Evolutionary conservation across 2,888 invertebrate genomes (phyloP).

Genomic region (Loripinus fragilis): DNA sequence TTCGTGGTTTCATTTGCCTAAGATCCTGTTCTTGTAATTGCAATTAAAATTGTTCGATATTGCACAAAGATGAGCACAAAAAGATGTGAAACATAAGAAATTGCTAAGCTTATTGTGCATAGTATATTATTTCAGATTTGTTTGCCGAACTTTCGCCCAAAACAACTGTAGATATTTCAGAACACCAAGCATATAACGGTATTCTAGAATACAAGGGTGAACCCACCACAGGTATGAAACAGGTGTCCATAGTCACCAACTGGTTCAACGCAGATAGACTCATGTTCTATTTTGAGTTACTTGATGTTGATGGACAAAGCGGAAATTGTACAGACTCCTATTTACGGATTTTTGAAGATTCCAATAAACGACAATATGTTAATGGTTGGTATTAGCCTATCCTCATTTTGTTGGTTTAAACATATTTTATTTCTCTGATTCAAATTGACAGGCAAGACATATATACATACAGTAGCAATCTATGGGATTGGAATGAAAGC

Average conservation of each 20-base stretch:
- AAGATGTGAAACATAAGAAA: no score
- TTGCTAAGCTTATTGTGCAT: no score
- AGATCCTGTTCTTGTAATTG: no score
- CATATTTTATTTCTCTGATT: no score
- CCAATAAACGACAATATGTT: neutral
- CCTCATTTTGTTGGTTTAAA: no score
- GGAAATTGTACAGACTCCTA: neutral
- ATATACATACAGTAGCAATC: no score
- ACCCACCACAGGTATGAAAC: neutral
- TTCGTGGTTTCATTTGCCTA: no score
- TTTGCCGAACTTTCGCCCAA: neutral
- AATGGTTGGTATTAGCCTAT: neutral
- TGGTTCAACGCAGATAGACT: slow-evolving; percentile 12
- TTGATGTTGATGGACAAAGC: neutral
- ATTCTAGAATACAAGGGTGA: neutral
- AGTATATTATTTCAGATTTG: neutral
- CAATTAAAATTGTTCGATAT: no score
- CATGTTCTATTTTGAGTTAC: slow-evolving; percentile 6
- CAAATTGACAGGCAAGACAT: no score
- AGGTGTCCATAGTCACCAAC: neutral
- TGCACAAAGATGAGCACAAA: no score
- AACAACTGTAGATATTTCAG: neutral
- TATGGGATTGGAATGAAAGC: no score
- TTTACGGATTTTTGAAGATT: neutral
- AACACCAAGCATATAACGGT: neutral